phyloP scores from a whole-genome alignment of 2,113 vertebrate species.

The Gavia stellata region DNA sequence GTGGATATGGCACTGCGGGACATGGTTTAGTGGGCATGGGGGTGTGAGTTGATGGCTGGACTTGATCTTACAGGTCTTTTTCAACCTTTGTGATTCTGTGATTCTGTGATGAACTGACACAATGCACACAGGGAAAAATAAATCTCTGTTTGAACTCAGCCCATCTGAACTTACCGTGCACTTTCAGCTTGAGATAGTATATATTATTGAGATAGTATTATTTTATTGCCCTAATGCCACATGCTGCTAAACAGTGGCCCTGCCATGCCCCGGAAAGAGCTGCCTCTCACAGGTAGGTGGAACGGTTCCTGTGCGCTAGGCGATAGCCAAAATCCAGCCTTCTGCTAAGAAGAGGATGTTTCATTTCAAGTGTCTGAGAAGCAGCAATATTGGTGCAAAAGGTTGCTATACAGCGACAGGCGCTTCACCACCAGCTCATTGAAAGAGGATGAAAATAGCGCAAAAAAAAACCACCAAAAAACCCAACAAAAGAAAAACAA shows the following conservation, averaged over 20 bases:
- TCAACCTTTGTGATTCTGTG: too few species aligned
- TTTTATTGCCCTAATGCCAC: not conserved
- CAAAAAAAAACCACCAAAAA: fast-evolving
- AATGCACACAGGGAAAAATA: not conserved
- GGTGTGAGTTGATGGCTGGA: too few species aligned
- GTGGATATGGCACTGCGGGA: too few species aligned
- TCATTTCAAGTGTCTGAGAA: not conserved
- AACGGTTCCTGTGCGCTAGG: not conserved
- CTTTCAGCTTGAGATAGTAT: not conserved
- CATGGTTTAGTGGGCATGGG: too few species aligned
- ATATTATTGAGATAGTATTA: not conserved
- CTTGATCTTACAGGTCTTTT: too few species aligned
- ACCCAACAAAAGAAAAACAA: not conserved
- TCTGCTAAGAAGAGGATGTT: not conserved
- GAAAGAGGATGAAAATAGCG: not conserved
- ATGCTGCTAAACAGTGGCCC: not conserved
- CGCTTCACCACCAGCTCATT: not conserved
- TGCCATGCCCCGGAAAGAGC: not conserved
- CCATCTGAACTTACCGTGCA: not conserved
- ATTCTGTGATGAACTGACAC: too few species aligned
- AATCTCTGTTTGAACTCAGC: not conserved
- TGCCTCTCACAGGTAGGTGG: not conserved
- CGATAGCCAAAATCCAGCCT: not conserved
- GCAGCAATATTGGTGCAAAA: not conserved
- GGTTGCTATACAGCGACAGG: not conserved